Conservation (phyloP, 2,113 vertebrate genomes). For the Boleophthalmus pectinirostris region DNA sequence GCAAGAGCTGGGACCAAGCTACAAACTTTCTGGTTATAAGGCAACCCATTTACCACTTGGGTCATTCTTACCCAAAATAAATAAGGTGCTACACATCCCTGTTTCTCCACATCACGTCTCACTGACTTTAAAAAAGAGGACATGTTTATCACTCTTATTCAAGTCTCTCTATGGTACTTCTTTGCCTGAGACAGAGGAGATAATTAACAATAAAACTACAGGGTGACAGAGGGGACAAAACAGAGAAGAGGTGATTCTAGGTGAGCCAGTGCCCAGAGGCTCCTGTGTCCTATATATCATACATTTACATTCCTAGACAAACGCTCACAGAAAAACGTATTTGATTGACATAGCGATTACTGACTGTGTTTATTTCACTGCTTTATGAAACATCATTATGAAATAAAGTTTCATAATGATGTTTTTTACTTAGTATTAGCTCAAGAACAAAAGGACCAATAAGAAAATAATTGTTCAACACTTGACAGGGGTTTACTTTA, state of each 20-base stretch:
- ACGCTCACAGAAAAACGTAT: background rate
- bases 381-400: no score
- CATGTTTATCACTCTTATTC: background rate
- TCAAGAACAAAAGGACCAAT: background rate
- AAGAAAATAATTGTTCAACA: background rate
- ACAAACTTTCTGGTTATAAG: no score
- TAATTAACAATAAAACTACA: constrained; percentile 27
- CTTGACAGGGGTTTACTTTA: no score
- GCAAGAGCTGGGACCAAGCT: no score
- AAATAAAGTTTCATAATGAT: background rate
- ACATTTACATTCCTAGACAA: background rate
- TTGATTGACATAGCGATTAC: background rate
- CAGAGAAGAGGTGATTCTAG: background rate
- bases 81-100: no score
- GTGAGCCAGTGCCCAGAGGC: background rate
- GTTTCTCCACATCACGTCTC: background rate
- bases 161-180: constrained; percentile 20
- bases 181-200: constrained; percentile 5
- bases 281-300: background rate
- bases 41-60: no score
- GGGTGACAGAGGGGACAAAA: constrained; percentile 4
- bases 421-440: background rate
- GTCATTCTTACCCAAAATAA: background rate
- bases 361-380: background rate
- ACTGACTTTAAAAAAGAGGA: background rate